Conservation (phyloP, 1,140 invertebrate species). For the Lordiphosa collinella region DNA sequence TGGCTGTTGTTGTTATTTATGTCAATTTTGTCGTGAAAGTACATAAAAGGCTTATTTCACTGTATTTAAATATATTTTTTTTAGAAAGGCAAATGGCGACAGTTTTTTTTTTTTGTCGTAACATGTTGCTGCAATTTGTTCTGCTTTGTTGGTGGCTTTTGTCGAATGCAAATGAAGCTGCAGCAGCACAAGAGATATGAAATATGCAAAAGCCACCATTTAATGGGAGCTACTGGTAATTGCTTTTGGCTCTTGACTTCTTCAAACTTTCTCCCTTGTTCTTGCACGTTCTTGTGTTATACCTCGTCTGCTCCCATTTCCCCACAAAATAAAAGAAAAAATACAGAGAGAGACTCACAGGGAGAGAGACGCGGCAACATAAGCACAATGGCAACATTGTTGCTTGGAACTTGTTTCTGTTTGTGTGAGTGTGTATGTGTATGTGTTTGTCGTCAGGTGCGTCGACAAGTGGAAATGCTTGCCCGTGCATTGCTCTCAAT, state of each 20-base stretch:
- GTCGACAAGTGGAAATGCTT: conserved; percentile 70
- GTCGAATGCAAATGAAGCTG: conserved; percentile 43
- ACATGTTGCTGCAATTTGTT: conserved; percentile 37
- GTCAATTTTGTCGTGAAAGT: conserved; percentile 42
- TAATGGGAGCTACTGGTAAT: conserved; percentile 35
- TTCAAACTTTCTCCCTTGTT: conserved; percentile 55
- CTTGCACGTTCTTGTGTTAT: conserved; percentile 41
- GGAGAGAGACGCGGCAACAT: conserved; percentile 42
- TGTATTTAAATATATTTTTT: conserved; percentile 23
- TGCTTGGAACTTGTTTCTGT: conserved; percentile 42
- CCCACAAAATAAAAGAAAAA: background rate
- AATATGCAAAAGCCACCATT: conserved; percentile 38
- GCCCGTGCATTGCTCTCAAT: conserved; percentile 70
- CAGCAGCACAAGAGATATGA: conserved; percentile 34
- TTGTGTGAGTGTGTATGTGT: conserved; percentile 3
- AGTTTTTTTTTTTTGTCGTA: conserved; percentile 31
- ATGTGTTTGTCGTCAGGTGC: conserved; percentile 48
- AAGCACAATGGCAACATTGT: conserved; percentile 42
- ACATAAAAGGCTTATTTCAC: conserved; percentile 28
- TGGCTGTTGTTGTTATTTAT: conserved; percentile 6
- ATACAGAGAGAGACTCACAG: conserved; percentile 10
- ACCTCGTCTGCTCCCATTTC: conserved; percentile 32
- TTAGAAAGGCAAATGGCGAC: conserved; percentile 65
- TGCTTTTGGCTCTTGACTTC: conserved; percentile 17
- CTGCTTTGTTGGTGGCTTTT: conserved; percentile 7